phyloP scores from a whole-genome alignment of 2,113 vertebrate genomes.

The Lamprologus lemairii region DNA sequence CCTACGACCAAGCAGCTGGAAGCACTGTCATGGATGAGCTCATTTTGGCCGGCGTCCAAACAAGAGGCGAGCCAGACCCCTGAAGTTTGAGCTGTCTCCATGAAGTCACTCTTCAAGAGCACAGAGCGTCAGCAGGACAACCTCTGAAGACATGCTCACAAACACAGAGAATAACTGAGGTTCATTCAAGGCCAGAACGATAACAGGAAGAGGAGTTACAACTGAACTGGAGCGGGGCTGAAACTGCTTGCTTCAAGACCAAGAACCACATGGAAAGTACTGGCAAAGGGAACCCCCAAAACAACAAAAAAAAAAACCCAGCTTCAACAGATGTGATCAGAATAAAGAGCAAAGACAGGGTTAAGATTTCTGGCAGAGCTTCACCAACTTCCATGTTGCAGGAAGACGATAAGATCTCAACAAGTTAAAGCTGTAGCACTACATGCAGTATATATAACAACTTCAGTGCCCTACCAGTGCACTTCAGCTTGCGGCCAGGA shows the following conservation, averaged over 20 bases:
- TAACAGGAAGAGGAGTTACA: slow-evolving; percentile 2
- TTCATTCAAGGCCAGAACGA: slow-evolving; percentile 19
- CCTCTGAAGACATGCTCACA: not conserved
- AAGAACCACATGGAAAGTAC: not conserved
- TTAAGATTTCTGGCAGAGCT: not conserved
- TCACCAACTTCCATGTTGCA: not conserved
- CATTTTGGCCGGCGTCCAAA: slow-evolving; percentile 56
- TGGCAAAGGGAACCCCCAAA: not conserved
- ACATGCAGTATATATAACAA: not conserved
- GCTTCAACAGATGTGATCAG: not conserved
- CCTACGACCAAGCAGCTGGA: slow-evolving; percentile 43
- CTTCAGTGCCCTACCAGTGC: not conserved
- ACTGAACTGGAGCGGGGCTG: not conserved
- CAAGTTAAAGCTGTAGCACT: not conserved
- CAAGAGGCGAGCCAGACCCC: slow-evolving; percentile 17
- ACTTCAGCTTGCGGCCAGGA: not conserved
- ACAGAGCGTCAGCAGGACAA: not conserved
- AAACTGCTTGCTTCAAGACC: not conserved
- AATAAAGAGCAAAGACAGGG: not conserved
- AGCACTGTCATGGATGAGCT: slow-evolving; percentile 59
- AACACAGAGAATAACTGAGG: slow-evolving; percentile 14
- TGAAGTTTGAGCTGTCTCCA: slow-evolving; percentile 16
- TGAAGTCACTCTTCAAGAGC: slow-evolving; percentile 43
- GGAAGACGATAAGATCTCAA: not conserved
- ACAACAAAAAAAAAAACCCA: accelerated